phyloP scores from a whole-genome alignment of 64 coral and sea anemone species.

The Catalaphyllia jardinei region DNA sequence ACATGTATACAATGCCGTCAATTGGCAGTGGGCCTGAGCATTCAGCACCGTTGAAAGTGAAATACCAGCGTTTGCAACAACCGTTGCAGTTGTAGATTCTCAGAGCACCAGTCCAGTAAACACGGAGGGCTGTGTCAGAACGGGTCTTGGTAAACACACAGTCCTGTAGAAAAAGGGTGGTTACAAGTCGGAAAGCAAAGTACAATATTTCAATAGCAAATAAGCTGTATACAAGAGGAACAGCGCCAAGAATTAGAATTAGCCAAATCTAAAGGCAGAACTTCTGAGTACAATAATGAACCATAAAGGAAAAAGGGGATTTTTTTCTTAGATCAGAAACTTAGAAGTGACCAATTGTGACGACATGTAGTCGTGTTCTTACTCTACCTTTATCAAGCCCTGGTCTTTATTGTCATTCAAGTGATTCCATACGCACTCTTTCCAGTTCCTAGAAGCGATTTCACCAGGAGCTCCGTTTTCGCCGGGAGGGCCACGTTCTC shows the following conservation, averaged over 20 bases:
- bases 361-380: background rate
- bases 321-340: too few species aligned
- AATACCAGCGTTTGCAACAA: background rate
- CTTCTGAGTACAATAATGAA: too few species aligned
- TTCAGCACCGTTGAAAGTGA: background rate
- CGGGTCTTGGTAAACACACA: background rate
- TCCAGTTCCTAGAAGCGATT: slow-evolving; percentile 31
- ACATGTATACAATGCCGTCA: background rate
- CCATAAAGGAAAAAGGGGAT: too few species aligned
- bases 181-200: too few species aligned
- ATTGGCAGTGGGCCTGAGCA: background rate
- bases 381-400: slow-evolving; percentile 3
- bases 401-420: background rate
- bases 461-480: too few species aligned
- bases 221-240: too few species aligned
- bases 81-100: background rate
- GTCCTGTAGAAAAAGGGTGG: background rate
- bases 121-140: background rate
- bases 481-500: too few species aligned
- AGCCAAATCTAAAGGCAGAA: too few species aligned
- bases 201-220: too few species aligned
- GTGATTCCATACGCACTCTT: slow-evolving; percentile 36
- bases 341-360: too few species aligned
- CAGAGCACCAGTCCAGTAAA: background rate
- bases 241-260: too few species aligned